A percentile compares a stretch with the other conserved stretches of the same genome.
phyloP scores from a whole-genome alignment of 2,797 vertebrate species.

The Prunella strophiata region DNA sequence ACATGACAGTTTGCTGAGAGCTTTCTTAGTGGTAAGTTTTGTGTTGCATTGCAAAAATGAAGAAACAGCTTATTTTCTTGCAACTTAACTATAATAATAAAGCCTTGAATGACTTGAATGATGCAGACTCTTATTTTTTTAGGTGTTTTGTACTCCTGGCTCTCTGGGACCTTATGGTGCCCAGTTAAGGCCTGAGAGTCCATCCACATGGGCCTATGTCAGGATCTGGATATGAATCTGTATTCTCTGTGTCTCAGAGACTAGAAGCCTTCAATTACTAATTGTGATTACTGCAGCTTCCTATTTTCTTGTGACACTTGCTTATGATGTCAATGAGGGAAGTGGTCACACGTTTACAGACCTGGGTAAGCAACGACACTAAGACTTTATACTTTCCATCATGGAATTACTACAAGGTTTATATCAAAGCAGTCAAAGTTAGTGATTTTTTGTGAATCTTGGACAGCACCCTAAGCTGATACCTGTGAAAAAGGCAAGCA shows the following conservation, averaged over 20 bases:
- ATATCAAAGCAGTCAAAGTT: background rate
- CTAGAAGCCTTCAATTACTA: background rate
- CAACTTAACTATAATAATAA: background rate
- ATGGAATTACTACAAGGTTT: background rate
- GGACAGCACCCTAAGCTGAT: background rate
- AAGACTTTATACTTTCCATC: background rate
- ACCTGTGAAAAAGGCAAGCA: background rate
- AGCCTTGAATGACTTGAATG: background rate
- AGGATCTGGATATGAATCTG: background rate
- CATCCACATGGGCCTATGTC: background rate
- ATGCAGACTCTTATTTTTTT: background rate
- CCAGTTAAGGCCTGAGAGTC: background rate
- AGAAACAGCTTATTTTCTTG: background rate
- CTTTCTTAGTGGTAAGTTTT: background rate
- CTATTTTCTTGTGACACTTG: background rate
- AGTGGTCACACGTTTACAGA: rapidly evolving
- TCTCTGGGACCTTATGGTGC: background rate
- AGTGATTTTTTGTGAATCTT: background rate
- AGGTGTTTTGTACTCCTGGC: background rate
- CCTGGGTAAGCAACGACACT: rapidly evolving
- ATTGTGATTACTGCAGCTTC: background rate
- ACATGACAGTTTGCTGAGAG: background rate
- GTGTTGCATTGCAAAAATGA: background rate
- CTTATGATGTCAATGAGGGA: background rate
- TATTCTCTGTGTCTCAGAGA: background rate